Evolutionary conservation across 1,140 invertebrate species (phyloP).

Genomic region (Drosophila quadrilineata): DNA sequence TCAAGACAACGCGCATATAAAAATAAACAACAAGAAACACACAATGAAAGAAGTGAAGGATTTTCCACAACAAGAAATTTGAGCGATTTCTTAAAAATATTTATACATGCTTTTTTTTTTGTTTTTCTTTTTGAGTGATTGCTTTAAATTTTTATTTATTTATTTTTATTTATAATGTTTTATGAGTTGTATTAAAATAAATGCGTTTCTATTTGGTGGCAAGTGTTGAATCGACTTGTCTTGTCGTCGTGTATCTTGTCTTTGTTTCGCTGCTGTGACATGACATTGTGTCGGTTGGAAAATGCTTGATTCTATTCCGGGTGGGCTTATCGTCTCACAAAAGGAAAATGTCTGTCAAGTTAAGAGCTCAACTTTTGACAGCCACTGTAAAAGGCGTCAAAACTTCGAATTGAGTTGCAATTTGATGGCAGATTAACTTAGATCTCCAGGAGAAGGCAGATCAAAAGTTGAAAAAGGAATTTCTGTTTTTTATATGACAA

Average conservation of each 20-base stretch:
- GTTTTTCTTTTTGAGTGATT: neutral
- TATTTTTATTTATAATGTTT: slow-evolving; percentile 1
- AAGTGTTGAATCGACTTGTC: no score
- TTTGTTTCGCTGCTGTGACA: slow-evolving; percentile 29
- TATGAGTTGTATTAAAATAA: no score
- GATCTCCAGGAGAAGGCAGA: no score
- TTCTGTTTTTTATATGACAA: no score
- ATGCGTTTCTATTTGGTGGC: slow-evolving; percentile 11
- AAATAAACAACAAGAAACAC: slow-evolving; percentile 52
- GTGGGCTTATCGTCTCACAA: slow-evolving; percentile 51
- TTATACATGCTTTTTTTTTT: neutral
- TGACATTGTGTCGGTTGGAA: slow-evolving; percentile 47
- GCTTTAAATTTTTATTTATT: neutral
- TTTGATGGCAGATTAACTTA: no score
- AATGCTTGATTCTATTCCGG: slow-evolving; percentile 47
- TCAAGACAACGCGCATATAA: no score
- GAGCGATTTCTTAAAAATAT: slow-evolving; percentile 43
- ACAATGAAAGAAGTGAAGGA: slow-evolving; percentile 25
- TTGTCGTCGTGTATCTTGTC: no score
- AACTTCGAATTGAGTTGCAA: neutral
- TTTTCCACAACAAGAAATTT: slow-evolving; percentile 4
- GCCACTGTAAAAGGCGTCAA: neutral
- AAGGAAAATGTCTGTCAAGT: slow-evolving; percentile 4
- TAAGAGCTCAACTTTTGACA: slow-evolving; percentile 20
- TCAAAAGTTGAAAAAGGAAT: no score